Evolutionary conservation across 2,888 invertebrate genomes (phyloP).

Genomic region (Drosophila phalerata): DNA sequence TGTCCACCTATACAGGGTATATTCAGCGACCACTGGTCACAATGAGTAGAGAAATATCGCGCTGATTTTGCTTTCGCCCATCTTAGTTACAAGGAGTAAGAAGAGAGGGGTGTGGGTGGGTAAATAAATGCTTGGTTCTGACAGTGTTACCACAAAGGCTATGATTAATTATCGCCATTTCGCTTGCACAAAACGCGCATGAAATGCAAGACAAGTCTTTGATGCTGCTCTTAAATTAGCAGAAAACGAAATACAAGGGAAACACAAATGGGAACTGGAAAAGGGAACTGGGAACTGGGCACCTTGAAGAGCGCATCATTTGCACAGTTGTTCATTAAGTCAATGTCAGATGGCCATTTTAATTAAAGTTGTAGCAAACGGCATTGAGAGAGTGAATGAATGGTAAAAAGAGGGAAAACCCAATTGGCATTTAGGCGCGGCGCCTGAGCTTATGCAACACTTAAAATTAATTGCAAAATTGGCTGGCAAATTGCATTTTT

Average conservation of each 20-base stretch:
- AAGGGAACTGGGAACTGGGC: not conserved
- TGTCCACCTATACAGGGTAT: not conserved
- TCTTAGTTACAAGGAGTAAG: not conserved
- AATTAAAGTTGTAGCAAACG: slow-evolving; percentile 61
- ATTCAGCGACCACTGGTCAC: slow-evolving; percentile 29
- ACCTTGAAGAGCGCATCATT: slow-evolving; percentile 27
- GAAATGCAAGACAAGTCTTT: slow-evolving; percentile 61
- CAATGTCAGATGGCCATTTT: slow-evolving; percentile 45
- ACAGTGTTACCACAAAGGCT: slow-evolving; percentile 58
- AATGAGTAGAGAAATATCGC: slow-evolving; percentile 60
- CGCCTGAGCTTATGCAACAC: slow-evolving; percentile 65
- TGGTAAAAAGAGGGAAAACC: not conserved
- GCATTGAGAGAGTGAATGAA: not conserved
- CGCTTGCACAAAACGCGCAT: slow-evolving; percentile 53
- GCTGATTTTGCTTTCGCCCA: slow-evolving; percentile 31
- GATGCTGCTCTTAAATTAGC: slow-evolving; percentile 61
- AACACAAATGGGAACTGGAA: not conserved
- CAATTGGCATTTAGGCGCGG: slow-evolving; percentile 58
- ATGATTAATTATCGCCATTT: slow-evolving; percentile 75
- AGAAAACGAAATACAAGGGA: not conserved
- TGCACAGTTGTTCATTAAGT: slow-evolving; percentile 45
- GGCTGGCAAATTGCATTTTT: slow-evolving; percentile 75
- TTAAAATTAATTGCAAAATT: slow-evolving; percentile 75
- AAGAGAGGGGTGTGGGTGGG: not conserved
- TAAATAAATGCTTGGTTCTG: slow-evolving; percentile 10